Evolutionary conservation across 2,113 vertebrate genomes (phyloP).

Genomic region (Rhineura floridana): DNA sequence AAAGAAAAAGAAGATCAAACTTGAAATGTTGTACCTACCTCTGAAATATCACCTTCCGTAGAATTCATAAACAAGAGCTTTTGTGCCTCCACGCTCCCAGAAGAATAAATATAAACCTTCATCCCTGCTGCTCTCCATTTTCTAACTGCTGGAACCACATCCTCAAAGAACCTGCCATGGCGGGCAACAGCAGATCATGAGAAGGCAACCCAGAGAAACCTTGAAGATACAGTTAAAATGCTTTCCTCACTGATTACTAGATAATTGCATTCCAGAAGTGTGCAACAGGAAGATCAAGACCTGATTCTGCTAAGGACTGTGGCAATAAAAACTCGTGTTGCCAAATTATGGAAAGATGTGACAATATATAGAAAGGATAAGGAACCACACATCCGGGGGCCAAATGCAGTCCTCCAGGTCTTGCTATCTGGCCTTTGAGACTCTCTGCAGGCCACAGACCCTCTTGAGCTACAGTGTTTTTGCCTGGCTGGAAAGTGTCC

Average conservation of each 20-base stretch:
- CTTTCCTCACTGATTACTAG: background rate
- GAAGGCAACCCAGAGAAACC: constrained; percentile 6
- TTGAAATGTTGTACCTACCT: constrained; percentile 74
- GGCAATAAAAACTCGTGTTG: background rate
- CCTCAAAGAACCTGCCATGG: constrained; percentile 86
- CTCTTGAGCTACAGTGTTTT: too few relatives aligned
- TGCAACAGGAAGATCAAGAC: background rate
- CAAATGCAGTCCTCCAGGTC: too few relatives aligned
- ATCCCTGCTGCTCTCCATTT: constrained; percentile 87
- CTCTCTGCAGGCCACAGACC: too few relatives aligned
- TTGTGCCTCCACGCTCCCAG: constrained; percentile 95
- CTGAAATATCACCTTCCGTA: constrained; percentile 90
- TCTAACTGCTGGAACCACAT: constrained; percentile 89
- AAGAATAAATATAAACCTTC: constrained; percentile 95
- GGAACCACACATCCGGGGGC: too few relatives aligned
- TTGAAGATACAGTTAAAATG: background rate
- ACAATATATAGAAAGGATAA: too few relatives aligned
- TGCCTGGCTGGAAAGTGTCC: too few relatives aligned
- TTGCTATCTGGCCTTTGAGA: too few relatives aligned
- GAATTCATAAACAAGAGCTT: constrained; percentile 93
- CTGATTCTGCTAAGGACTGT: background rate
- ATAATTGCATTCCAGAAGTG: background rate
- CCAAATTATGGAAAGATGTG: background rate
- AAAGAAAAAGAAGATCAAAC: background rate
- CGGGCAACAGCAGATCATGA: constrained; percentile 31